Evolutionary conservation across 2,888 invertebrate genomes (phyloP).

Genomic region (Lordiphosa andalusiaca): DNA sequence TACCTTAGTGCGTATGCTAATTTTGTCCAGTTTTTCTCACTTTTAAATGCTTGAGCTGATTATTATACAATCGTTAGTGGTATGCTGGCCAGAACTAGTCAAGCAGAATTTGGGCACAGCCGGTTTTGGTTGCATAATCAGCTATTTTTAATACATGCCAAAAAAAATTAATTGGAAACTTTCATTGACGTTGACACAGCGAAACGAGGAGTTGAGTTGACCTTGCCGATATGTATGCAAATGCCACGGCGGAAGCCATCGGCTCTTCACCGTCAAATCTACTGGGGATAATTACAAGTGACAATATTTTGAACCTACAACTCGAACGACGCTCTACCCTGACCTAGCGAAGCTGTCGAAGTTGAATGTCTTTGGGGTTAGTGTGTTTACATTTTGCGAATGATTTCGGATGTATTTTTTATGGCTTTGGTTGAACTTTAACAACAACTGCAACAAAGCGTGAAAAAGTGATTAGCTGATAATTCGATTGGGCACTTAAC

Average conservation of each 20-base stretch:
- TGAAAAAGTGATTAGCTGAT: slow-evolving; percentile 47
- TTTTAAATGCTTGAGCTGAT: slow-evolving; percentile 30
- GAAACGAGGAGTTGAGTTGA: slow-evolving; percentile 28
- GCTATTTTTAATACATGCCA: slow-evolving; percentile 45
- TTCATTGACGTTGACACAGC: slow-evolving; percentile 55
- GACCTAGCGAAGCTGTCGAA: slow-evolving; percentile 71
- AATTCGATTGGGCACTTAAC: slow-evolving; percentile 55
- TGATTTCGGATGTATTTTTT: slow-evolving; percentile 43
- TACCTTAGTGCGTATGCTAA: slow-evolving; percentile 63
- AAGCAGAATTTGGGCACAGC: slow-evolving; percentile 19
- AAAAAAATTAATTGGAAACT: slow-evolving; percentile 35
- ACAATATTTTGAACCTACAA: slow-evolving; percentile 5
- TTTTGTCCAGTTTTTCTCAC: slow-evolving; percentile 27
- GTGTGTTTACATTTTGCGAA: slow-evolving; percentile 47
- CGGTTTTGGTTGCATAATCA: slow-evolving; percentile 62
- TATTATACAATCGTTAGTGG: slow-evolving; percentile 56
- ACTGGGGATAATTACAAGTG: not conserved
- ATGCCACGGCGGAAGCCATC: slow-evolving; percentile 43
- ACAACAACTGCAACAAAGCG: slow-evolving; percentile 45
- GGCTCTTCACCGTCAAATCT: too few relatives aligned
- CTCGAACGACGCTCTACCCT: slow-evolving; percentile 26
- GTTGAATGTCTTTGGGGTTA: slow-evolving; percentile 66
- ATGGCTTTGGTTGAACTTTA: slow-evolving; percentile 58
- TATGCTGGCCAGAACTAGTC: slow-evolving; percentile 36
- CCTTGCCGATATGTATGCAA: slow-evolving; percentile 50